A percentile compares a stretch with the other conserved stretches of the same genome.
These are phyloP conservation scores for Polypedilum pembai DNA, from an alignment of 1,140 invertebrate genomes.

Conservation along the genomic window DNA sequence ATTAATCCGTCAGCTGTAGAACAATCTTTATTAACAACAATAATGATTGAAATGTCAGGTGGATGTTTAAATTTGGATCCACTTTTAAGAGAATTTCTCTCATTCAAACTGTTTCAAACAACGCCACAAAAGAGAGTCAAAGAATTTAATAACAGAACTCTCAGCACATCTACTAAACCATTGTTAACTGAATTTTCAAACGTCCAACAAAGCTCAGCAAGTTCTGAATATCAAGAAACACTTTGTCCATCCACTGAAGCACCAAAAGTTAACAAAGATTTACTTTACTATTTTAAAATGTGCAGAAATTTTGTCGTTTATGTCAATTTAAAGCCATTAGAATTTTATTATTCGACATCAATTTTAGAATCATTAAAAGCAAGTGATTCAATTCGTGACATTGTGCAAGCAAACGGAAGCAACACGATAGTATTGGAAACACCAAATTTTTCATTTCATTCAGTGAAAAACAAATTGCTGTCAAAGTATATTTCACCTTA, in stretches of 20 bases:
- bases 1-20: background rate
- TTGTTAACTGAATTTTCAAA: background rate
- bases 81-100: background rate
- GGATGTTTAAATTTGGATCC: constrained; percentile 7
- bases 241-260: background rate
- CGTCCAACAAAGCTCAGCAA: background rate
- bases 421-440: background rate
- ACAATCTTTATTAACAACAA: background rate
- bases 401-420: background rate
- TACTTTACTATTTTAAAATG: background rate
- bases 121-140: background rate
- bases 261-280: background rate
- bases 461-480: background rate
- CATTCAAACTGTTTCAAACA: background rate
- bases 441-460: background rate
- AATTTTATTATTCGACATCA: background rate
- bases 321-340: background rate
- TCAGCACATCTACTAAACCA: background rate
- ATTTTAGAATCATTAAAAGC: background rate
- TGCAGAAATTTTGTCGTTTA: background rate
- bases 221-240: background rate
- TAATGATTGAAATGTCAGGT: background rate
- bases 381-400: constrained; percentile 1
- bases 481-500: background rate
- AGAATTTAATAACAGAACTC: background rate